Conservation (phyloP, 2,797 vertebrate species). For the Epinephelus awoara region DNA sequence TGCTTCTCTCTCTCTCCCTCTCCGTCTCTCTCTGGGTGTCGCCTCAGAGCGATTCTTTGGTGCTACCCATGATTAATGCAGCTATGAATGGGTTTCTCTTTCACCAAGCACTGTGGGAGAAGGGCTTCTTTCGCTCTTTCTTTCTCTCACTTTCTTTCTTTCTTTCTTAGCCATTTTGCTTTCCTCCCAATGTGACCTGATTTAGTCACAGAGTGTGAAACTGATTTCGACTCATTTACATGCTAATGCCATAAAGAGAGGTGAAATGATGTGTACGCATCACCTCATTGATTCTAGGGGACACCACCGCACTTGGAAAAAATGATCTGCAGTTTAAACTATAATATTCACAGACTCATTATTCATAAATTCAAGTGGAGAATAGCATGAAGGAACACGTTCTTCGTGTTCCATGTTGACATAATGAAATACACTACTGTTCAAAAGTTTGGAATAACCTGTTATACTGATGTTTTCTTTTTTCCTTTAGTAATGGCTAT, state of each 20-base stretch:
- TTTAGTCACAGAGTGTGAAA: conserved; percentile 74
- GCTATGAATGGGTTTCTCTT: conserved; percentile 74
- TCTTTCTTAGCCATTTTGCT: conserved; percentile 60
- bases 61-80: conserved; percentile 79
- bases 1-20: conserved; percentile 32
- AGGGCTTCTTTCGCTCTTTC: conserved; percentile 49
- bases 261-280: conserved; percentile 56
- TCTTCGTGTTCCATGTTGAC: background rate
- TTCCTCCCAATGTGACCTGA: conserved; percentile 65
- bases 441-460: background rate
- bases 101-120: conserved; percentile 62
- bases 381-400: background rate
- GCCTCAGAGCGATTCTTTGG: conserved; percentile 65
- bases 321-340: conserved; percentile 32
- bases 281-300: conserved; percentile 55
- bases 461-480: background rate
- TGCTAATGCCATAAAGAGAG: conserved; percentile 72
- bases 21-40: conserved; percentile 44
- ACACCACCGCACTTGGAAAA: conserved; percentile 22
- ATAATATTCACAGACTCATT: conserved; percentile 4
- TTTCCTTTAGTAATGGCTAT: background rate
- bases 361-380: background rate
- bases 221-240: conserved; percentile 82
- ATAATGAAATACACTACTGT: background rate
- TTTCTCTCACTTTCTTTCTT: conserved; percentile 13